Evolutionary conservation across 2,113 vertebrate species (phyloP).

Genomic region (Paradisaea rubra): DNA sequence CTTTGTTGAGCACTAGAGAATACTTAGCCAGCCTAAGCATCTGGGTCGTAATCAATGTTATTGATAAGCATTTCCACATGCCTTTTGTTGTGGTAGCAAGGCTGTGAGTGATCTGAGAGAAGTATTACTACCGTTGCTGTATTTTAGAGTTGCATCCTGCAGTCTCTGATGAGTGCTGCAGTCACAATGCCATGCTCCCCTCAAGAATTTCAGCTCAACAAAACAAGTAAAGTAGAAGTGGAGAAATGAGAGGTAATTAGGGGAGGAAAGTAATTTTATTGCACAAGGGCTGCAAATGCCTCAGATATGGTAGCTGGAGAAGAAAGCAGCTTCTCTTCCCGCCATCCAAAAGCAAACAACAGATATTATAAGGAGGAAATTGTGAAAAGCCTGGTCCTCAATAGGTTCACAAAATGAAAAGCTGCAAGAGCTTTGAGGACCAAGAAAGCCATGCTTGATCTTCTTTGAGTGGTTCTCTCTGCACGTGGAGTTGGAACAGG

Average conservation of each 20-base stretch:
- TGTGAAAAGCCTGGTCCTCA: neutral
- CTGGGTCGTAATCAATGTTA: slow-evolving; percentile 12
- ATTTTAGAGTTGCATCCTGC: neutral
- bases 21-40: neutral
- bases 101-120: neutral
- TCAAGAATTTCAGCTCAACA: neutral
- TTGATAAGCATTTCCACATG: slow-evolving; percentile 32
- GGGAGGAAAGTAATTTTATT: neutral
- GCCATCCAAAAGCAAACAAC: neutral
- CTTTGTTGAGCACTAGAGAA: neutral
- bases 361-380: neutral
- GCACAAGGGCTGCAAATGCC: neutral
- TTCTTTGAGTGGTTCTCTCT: neutral
- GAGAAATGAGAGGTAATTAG: neutral
- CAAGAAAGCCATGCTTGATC: neutral
- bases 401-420: neutral
- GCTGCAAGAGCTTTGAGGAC: neutral
- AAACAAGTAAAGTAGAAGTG: slow-evolving; percentile 8
- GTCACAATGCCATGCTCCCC: neutral
- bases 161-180: neutral
- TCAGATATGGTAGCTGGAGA: neutral
- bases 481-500: neutral
- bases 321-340: neutral
- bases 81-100: neutral
- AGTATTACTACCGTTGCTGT: neutral